phyloP scores from a whole-genome alignment of 2,888 invertebrate species.

The Blastobasis adustella region DNA sequence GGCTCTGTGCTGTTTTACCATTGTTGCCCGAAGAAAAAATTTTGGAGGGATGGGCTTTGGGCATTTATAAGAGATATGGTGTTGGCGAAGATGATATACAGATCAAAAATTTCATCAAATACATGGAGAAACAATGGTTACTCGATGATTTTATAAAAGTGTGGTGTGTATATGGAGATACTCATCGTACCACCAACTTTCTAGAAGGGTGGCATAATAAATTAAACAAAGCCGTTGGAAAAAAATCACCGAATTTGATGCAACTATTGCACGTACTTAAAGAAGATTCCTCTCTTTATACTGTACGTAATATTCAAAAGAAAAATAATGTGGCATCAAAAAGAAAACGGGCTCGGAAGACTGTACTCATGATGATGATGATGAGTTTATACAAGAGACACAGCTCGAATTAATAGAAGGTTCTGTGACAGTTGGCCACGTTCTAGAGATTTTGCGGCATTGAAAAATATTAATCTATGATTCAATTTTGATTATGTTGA shows the following conservation, averaged over 20 bases:
- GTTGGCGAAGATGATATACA: neutral
- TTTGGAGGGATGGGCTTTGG: neutral
- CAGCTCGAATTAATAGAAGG: constrained; percentile 1
- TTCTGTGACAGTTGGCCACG: constrained; percentile 1
- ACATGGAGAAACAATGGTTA: neutral
- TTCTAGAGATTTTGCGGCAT: neutral
- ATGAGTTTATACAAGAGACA: constrained; percentile 3
- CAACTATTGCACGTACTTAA: constrained; percentile 2
- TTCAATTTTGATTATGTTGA: too few species aligned
- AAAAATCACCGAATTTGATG: constrained; percentile 2
- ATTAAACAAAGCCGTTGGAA: constrained; percentile 2
- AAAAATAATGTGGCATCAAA: constrained; percentile 1
- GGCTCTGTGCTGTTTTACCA: neutral
- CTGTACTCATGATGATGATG: constrained; percentile 1
- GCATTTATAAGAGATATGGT: neutral
- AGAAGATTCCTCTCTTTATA: constrained; percentile 2
- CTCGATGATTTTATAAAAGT: neutral
- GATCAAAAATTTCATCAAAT: neutral
- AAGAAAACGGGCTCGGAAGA: constrained; percentile 2
- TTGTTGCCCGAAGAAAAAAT: neutral
- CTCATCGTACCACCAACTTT: constrained; percentile 1
- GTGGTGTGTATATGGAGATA: constrained; percentile 1
- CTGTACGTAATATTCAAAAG: constrained; percentile 3
- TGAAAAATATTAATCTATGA: neutral
- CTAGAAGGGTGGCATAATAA: constrained; percentile 1